Evolutionary conservation across 2,797 vertebrate genomes (phyloP), one percentile per base, ranked within the genome.

Genomic region (Cephalopachus bancanus): DNA sequence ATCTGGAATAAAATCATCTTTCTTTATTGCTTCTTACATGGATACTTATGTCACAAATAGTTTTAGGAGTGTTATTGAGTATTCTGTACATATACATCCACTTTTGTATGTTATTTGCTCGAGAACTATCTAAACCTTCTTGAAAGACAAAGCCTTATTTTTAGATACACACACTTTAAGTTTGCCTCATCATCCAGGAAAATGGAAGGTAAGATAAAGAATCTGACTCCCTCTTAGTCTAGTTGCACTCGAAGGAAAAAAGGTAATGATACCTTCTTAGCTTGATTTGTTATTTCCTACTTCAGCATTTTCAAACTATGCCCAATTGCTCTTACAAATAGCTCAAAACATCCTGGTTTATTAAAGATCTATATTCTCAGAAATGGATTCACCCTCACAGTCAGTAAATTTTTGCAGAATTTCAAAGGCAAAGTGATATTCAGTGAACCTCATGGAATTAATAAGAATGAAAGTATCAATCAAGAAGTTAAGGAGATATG

Each of bases 271-370:
- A 80, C 49, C 49, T 91, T 95, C 88, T 96, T 91, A 96, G 93
- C 60, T 94, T 97, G 87, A 94, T 95, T 95, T 94, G 33, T 26
- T 94, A 57, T 94, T 93, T 93, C 57, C 49, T 93, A 74, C 92
- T 96, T 67, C 83, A 92, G 83, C 59, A 30, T 83, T 96, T 97
- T 92, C 93, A 96, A 96, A 96, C 62, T 53, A 92, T 93, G 62
- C 65, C 81, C 88, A 94, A 85, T 16, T 92, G 80, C 89, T 92
- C 72, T 96, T 96, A 83, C 57, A 93, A 96, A 93, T 24, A 96
- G 84, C 80, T 69, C 65, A 92, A 97, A 96, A 94, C 80, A 92
- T 91, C 69, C 60, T 84, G 49, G 79, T 95, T 93, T 81, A 93
- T 97, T 94, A 33, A 71, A 96, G 94, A 65, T 69, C 74, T 62